These are phyloP conservation scores for Maniola hyperantus DNA, from an alignment of 2,888 invertebrate species.

Conservation along the genomic window DNA sequence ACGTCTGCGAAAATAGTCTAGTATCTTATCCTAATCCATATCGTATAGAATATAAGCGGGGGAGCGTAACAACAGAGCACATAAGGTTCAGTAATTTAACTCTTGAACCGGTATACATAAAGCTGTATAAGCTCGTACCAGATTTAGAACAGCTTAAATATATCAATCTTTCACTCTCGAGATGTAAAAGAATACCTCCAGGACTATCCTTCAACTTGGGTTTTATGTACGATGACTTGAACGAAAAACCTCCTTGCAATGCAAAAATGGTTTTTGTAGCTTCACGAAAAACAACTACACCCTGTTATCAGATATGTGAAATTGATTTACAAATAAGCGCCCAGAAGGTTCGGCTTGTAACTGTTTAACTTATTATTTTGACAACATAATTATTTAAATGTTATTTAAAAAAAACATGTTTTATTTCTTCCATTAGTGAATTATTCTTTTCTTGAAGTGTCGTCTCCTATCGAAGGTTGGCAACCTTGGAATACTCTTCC, in stretches of 20 bases:
- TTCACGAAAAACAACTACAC: constrained; percentile 67
- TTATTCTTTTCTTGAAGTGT: neutral
- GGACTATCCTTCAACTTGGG: constrained; percentile 67
- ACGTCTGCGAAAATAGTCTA: constrained; percentile 64
- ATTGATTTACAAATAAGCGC: constrained; percentile 63
- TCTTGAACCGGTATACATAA: constrained; percentile 68
- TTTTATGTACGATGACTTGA: constrained; percentile 67
- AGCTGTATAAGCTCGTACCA: constrained; percentile 65
- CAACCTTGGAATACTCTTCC: no score
- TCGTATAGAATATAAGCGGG: constrained; percentile 64
- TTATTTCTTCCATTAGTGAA: neutral
- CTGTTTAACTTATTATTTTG: constrained; percentile 13
- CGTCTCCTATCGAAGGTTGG: no score
- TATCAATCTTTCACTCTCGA: constrained; percentile 62
- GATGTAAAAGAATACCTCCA: constrained; percentile 68
- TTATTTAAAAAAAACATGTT: neutral
- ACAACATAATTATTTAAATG: neutral
- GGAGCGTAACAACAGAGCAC: constrained; percentile 59
- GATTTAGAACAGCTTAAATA: constrained; percentile 70
- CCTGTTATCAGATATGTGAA: constrained; percentile 74
- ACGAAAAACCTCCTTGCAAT: constrained; percentile 58
- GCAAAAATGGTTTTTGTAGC: constrained; percentile 72
- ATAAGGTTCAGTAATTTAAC: constrained; percentile 68
- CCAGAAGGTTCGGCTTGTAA: constrained; percentile 52
- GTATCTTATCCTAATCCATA: constrained; percentile 64